Percentiles rank a stretch among this genome's conserved stretches.
Conservation (phyloP, 2,888 invertebrate genomes). For the Tipula confusa region DNA sequence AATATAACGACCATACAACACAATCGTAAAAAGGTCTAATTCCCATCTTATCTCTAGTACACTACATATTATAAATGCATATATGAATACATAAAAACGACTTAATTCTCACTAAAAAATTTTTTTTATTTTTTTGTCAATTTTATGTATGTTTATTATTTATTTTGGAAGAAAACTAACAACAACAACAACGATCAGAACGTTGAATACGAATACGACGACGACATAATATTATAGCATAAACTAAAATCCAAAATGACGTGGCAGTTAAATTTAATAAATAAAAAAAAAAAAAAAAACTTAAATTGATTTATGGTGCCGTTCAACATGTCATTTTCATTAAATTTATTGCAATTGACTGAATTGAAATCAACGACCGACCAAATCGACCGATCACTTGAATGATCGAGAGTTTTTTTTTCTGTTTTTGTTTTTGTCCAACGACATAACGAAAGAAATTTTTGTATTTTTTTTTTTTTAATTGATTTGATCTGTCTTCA, state of each 20-base stretch:
- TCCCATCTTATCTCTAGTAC: conserved; percentile 20
- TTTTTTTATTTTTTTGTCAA: background rate
- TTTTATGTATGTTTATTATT: background rate
- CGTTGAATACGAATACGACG: background rate
- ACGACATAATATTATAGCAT: background rate
- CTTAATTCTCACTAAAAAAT: background rate
- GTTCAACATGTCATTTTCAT: conserved; percentile 25
- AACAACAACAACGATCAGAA: background rate
- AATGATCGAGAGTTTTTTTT: background rate
- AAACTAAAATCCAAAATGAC: conserved; percentile 14
- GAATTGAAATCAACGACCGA: conserved; percentile 8
- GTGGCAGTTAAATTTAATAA: conserved; percentile 1
- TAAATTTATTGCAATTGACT: conserved; percentile 25
- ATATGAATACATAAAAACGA: background rate
- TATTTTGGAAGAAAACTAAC: background rate
- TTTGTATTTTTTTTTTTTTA: background rate
- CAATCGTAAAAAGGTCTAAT: background rate
- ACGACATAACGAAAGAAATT: background rate
- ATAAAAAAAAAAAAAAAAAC: background rate
- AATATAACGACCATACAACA: background rate
- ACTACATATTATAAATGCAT: background rate
- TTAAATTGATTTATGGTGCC: conserved; percentile 25
- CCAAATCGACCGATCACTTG: background rate
- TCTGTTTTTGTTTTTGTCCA: background rate
- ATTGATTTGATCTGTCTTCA: background rate